A percentile compares a stretch with the other conserved stretches of the same genome.
Evolutionary conservation across 1,140 invertebrate species (phyloP).

Genomic region (Aculops lycopersici): DNA sequence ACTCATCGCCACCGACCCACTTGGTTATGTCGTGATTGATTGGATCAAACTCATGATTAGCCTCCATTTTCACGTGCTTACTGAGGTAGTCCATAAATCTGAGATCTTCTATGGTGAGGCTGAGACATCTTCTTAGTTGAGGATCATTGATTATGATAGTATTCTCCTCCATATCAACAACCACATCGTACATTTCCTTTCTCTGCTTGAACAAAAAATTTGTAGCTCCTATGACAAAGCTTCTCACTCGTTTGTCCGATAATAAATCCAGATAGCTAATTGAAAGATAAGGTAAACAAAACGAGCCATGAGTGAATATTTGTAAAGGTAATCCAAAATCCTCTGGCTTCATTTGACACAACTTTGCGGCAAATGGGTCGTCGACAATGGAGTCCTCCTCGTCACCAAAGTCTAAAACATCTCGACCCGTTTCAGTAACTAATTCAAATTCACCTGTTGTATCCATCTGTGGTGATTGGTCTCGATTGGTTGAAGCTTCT

Average conservation of each 20-base stretch:
- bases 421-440: neutral
- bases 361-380: neutral
- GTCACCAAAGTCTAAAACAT: no score
- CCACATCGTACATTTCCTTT: conserved; percentile 55
- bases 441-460: neutral
- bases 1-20: conserved; percentile 71
- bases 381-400: neutral
- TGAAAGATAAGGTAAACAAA: conserved; percentile 81
- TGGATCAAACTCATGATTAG: neutral
- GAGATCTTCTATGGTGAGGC: conserved; percentile 70
- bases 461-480: neutral
- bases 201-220: conserved; percentile 91
- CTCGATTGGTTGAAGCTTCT: neutral
- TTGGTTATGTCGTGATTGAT: conserved; percentile 14
- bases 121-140: conserved; percentile 41
- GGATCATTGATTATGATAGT: conserved; percentile 21
- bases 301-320: conserved; percentile 60
- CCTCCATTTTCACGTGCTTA: conserved; percentile 27
- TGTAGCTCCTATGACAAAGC: conserved; percentile 78
- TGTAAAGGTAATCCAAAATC: conserved; percentile 55
- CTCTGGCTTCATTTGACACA: conserved; percentile 12
- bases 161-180: conserved; percentile 38
- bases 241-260: conserved; percentile 47
- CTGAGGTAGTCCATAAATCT: conserved; percentile 76
- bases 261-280: conserved; percentile 75